Conservation (phyloP, 2,888 invertebrate genomes). For the Cenopis cana region DNA sequence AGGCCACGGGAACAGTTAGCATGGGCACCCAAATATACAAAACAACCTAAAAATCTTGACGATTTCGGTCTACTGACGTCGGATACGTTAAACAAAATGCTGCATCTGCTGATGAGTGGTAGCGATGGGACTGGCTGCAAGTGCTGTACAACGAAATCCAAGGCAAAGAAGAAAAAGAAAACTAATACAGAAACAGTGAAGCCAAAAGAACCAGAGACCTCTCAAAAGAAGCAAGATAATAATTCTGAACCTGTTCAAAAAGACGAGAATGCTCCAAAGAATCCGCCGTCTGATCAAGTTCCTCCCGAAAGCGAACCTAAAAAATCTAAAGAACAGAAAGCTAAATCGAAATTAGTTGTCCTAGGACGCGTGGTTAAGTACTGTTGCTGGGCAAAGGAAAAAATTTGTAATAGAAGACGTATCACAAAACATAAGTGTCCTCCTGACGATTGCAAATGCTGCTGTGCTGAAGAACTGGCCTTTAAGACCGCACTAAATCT, state of each 20-base stretch:
- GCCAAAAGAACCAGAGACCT: constrained; percentile 35
- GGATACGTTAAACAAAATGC: constrained; percentile 72
- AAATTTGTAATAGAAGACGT: constrained; percentile 33
- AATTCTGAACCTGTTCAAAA: constrained; percentile 6
- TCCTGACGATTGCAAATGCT: constrained; percentile 54
- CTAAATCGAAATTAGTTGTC: background rate
- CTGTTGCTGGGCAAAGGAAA: constrained; percentile 66
- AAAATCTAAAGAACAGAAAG: background rate
- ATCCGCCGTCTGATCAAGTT: background rate
- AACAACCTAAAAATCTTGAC: constrained; percentile 31
- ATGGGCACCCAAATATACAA: constrained; percentile 21
- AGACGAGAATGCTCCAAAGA: background rate
- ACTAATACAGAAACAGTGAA: constrained; percentile 25
- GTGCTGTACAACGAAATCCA: constrained; percentile 41
- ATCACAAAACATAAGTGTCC: constrained; percentile 51
- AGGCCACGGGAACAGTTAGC: constrained; percentile 12
- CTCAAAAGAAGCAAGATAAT: constrained; percentile 5
- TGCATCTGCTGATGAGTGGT: constrained; percentile 57
- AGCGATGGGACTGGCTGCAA: constrained; percentile 10
- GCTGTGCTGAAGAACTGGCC: constrained; percentile 55
- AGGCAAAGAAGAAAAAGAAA: constrained; percentile 40
- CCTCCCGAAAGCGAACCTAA: background rate
- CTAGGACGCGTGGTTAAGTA: constrained; percentile 39
- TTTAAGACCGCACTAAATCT: too few species aligned
- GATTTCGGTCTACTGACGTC: constrained; percentile 52